Evolutionary conservation across 2,113 vertebrate genomes (phyloP).

Genomic region (Callocephalon fimbriatum): DNA sequence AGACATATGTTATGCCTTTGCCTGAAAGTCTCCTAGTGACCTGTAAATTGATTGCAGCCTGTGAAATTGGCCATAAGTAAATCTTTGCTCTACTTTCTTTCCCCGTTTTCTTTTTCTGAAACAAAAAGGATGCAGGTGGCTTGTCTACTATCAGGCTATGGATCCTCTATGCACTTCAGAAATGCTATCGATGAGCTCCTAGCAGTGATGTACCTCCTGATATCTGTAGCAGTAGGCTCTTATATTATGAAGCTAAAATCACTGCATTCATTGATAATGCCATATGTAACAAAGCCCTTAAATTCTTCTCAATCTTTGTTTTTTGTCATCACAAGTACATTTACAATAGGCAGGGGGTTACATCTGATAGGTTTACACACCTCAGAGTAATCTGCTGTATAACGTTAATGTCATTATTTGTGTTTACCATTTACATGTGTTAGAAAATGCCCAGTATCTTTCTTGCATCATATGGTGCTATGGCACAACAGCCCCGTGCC

Average conservation of each 20-base stretch:
- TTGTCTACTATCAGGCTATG: background rate
- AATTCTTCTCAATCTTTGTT: background rate
- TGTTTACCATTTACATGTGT: background rate
- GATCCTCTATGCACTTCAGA: background rate
- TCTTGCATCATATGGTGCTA: background rate
- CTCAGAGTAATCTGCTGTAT: background rate
- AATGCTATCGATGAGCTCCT: background rate
- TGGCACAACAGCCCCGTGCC: background rate
- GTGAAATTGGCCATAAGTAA: slow-evolving; percentile 43
- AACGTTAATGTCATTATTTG: background rate
- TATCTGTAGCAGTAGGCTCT: background rate
- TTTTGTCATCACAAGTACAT: background rate
- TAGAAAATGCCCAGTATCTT: background rate
- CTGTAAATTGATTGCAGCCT: slow-evolving; percentile 37
- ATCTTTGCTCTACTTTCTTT: background rate
- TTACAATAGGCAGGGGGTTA: background rate
- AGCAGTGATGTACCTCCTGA: background rate
- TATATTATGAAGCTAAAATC: background rate
- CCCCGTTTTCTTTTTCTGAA: background rate
- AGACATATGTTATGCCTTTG: slow-evolving; percentile 7
- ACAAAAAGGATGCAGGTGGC: background rate
- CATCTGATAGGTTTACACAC: background rate
- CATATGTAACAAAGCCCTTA: background rate
- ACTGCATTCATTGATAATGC: background rate
- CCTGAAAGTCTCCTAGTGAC: slow-evolving; percentile 27